Conservation (phyloP, 2,797 vertebrate genomes). For the Lagocephalus sceleratus region DNA sequence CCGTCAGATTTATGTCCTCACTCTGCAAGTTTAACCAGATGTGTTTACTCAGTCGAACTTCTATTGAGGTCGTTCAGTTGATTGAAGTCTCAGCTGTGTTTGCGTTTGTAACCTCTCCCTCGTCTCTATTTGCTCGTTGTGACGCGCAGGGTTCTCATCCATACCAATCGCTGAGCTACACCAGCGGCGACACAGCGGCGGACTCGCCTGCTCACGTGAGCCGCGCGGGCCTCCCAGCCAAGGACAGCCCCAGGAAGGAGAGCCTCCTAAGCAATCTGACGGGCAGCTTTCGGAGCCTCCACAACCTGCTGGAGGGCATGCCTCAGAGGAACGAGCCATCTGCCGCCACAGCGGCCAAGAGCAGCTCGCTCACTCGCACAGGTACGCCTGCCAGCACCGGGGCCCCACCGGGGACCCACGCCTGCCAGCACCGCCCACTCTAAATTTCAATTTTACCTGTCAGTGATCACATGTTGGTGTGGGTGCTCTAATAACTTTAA, state of each 20-base stretch:
- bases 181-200: constrained; percentile 94
- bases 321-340: constrained; percentile 82
- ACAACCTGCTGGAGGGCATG: constrained; percentile 93
- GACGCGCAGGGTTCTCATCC: constrained; percentile 89
- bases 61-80: no score
- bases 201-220: constrained; percentile 93
- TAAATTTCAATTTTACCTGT: no score
- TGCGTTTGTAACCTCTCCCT: constrained; percentile 13
- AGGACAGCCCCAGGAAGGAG: constrained; percentile 95
- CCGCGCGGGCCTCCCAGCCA: constrained; percentile 79
- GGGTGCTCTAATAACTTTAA: no score
- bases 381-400: constrained; percentile 66
- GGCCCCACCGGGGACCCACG: no score
- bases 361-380: constrained; percentile 89
- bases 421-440: no score
- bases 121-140: constrained; percentile 21
- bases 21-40: no score
- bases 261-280: constrained; percentile 95
- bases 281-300: constrained; percentile 94
- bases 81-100: background rate
- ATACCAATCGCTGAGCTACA: constrained; percentile 96
- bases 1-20: no score
- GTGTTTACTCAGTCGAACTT: no score
- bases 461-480: no score
- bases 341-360: constrained; percentile 83